Base-by-base conservation (phyloP, 2,888 invertebrate species). In the Tachina grossa region DNA sequence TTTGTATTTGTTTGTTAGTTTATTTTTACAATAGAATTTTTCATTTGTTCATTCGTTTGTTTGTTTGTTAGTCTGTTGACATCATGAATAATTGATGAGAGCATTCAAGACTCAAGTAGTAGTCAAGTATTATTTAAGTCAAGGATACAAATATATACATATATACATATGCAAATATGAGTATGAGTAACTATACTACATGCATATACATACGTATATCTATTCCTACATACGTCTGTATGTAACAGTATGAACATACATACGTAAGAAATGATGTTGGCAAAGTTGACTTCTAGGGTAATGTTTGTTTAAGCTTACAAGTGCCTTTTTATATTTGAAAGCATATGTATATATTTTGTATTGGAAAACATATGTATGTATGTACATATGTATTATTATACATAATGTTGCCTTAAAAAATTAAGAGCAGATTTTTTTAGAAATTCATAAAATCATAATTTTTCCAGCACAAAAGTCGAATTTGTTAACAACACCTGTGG, bases 61-160 rank as follows among this genome's bases (percentile, higher is more conserved):
- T 59, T 72, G 57, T 41, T 72, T 63, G 55, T 61, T 19, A 41
- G 65, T 71, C 41, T 83, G 55, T 83, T 85, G 81, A 82, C 82
- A 76, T 85, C 85, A 85, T 85, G 83, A 85, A 85, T 83, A 83
- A 85, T 85, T 85, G 85, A 83, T 85, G 82, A 79, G 79, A 75
- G 49, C n/a, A 59, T 74, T 85, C 74, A 53, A 76, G 55, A 79
- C 63, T 80, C 76, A 76, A 72, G 78, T 68, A 45, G 53, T 41
- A 49, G 66, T 63, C 55, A 77, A 81, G 74, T 63, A 77, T 69
- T 83, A 85, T 85, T 85, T 75, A 72, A 85, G 83, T 85, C 85
- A 85, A 85, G 85, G 83, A 83, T 85, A 79, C 71, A 66, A 72
- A 75, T 61, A 53, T 41, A 75, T 61, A 53, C 68, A 69, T 65